Conservation (phyloP, 2,888 invertebrate species). For the Cryptosula pallasiana region DNA sequence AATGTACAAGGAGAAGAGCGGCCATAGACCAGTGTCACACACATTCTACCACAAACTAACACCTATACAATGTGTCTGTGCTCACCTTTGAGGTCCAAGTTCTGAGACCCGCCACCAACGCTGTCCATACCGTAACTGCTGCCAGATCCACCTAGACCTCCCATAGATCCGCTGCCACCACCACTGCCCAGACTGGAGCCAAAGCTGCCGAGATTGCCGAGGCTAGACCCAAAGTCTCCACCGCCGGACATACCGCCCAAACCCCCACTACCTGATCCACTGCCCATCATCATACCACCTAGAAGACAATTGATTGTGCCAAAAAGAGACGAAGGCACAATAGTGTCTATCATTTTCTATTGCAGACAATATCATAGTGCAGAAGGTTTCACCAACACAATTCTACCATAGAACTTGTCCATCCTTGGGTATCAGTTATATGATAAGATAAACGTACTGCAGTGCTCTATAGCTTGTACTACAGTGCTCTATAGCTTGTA, state of each 20-base stretch:
- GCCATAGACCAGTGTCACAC: no score
- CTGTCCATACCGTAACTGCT: slow-evolving; percentile 16
- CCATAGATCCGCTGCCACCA: slow-evolving; percentile 10
- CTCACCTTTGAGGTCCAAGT: slow-evolving; percentile 15
- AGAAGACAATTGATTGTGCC: no score
- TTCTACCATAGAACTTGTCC: no score
- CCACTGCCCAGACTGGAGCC: slow-evolving; percentile 14
- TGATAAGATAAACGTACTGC: no score
- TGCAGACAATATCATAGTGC: no score
- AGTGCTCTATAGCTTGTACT: no score
- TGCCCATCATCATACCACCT: slow-evolving; percentile 27
- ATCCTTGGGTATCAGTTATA: no score
- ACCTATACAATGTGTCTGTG: not conserved
- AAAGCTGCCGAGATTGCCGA: slow-evolving; percentile 7
- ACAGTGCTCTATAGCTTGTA: no score
- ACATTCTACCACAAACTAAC: no score
- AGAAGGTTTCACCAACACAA: no score
- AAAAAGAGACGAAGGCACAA: slow-evolving; percentile 28
- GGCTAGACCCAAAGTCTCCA: slow-evolving; percentile 11
- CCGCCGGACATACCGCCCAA: slow-evolving; percentile 26
- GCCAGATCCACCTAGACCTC: slow-evolving; percentile 6
- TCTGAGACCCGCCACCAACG: slow-evolving; percentile 2
- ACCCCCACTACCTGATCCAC: not conserved
- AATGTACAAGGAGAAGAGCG: no score
- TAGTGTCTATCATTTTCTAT: no score